Base-by-base conservation (phyloP, 2,113 vertebrate species). In the Heterochromis multidens region DNA sequence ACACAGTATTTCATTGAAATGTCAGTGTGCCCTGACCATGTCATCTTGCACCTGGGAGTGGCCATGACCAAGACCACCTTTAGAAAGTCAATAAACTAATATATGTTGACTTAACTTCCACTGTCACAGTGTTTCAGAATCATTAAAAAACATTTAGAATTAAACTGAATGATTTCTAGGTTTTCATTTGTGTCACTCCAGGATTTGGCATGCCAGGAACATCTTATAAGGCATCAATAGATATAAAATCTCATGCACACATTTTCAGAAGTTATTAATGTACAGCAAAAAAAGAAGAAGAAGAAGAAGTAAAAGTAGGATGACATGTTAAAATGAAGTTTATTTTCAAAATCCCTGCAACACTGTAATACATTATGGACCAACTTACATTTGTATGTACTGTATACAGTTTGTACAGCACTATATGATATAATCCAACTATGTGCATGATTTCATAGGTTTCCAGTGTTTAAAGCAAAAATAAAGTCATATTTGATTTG, bases 11-110 rank as follows among this genome's bases (percentile, higher is more conserved):
- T 61, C 13, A 67, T 5, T 54, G 11, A 79, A 87, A 83, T 88
- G 92, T 91, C 84, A 85, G 4, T 9, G 1, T 33, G 87, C 52
- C 74, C 76, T 54, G 84, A 86, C 85, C 5, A 7, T 87, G 62
- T 81, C 83, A 81, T 17, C 54, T 14, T 67, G n/a, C 19, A 54
- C 67, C 27, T 83, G 33, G 1, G 46, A 79, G 61, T 23, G 35
- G 67, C 67, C 67, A 52, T 52, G 67, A 72, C 17, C 67, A 72
- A 65, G 72, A 57, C 23, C 65, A 21, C 16, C 40, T 81, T 17
- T 80, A 5, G 65, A 88, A 76, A 80, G 25, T 25, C 58, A 78
- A 49, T 12, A 57, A 19, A 49, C 19, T 10, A 74, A 52, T 37
- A 33, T 31, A 10, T 37, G 33, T 70, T 88, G 33, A 23, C 25